Conservation (phyloP, 2,797 vertebrate genomes). For the Chrysolophus pictus region DNA sequence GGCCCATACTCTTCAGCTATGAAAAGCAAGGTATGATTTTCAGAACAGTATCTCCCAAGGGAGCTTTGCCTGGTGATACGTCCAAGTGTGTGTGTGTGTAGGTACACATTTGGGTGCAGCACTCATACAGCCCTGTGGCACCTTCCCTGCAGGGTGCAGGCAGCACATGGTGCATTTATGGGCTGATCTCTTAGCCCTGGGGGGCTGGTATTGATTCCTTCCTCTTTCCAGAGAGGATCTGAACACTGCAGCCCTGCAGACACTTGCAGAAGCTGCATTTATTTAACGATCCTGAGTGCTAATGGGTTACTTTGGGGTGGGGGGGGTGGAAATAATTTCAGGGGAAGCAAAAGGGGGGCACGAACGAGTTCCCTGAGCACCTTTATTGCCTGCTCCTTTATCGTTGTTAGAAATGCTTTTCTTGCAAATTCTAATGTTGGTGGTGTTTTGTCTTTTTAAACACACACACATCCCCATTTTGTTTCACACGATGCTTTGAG, state of each 20-base stretch:
- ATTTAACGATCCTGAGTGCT: neutral
- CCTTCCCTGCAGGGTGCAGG: neutral
- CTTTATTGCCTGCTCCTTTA: neutral
- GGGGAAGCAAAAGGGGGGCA: neutral
- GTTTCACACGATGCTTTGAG: neutral
- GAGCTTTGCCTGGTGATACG: neutral
- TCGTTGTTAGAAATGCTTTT: neutral
- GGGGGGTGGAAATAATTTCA: neutral
- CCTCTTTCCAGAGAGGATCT: neutral
- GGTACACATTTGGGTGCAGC: neutral
- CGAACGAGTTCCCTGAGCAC: neutral
- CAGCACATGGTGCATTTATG: neutral
- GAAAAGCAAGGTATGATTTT: constrained; percentile 95
- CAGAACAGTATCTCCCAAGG: neutral
- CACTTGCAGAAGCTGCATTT: accelerated
- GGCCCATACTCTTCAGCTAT: constrained; percentile 98
- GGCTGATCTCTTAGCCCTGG: neutral
- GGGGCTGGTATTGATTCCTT: neutral
- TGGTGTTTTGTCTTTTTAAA: neutral
- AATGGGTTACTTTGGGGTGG: neutral
- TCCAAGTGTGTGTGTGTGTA: neutral
- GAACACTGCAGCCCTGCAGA: neutral
- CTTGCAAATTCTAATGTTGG: neutral
- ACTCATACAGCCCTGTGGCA: too few species aligned
- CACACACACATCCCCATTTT: neutral